Evolutionary conservation across 2,888 invertebrate species (phyloP), one percentile per base, ranked within the genome.

Genomic region (Myopa testacea): DNA sequence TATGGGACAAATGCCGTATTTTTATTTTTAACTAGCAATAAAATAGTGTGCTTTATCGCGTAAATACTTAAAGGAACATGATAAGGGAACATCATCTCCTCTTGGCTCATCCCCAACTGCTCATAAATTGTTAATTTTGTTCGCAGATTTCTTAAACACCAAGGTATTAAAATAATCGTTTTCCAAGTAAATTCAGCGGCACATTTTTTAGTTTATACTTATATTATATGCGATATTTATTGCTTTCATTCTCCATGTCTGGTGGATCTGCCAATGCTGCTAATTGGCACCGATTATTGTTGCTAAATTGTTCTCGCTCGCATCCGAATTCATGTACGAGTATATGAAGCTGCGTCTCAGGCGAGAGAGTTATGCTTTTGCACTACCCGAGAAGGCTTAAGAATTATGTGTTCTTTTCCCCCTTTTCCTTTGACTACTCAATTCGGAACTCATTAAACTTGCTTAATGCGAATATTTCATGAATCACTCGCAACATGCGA

Each of bases 401-500:
- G 67, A 67, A 40, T 67, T 40, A 67, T 37, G 3, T 37, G 52
- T 55, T 19, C 37, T 14, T 34, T 55, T 55, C 14, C 55, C 37
- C 37, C 37, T 69, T n/a, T 26, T 52, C 37, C 14, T 34, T 45
- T 34, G 16, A 50, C n/a, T 37, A 10, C 52, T 74, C 7, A 26
- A 16, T 19, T 74, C n/a, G 50, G 26, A 74, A 65, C 52, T 50
- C 38, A 74, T 50, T 60, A 75, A 75, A 68, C 45, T 40, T 68
- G 60, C 68, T 60, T 45, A 60, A 45, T 12, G 34, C 69, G 75
- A 75, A 60, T 75, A 69, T 45, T 19, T 67, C 45, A 68, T 68
- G 75, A 67, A 68, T 75, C 67, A 75, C 75, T 67, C 58, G 67
- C 67, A 58, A 58, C 67, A 67, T 40, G 58, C 52, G 74, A 65